Evolutionary conservation across 2,113 vertebrate species (phyloP).

Genomic region (Anser brachyrhynchus): DNA sequence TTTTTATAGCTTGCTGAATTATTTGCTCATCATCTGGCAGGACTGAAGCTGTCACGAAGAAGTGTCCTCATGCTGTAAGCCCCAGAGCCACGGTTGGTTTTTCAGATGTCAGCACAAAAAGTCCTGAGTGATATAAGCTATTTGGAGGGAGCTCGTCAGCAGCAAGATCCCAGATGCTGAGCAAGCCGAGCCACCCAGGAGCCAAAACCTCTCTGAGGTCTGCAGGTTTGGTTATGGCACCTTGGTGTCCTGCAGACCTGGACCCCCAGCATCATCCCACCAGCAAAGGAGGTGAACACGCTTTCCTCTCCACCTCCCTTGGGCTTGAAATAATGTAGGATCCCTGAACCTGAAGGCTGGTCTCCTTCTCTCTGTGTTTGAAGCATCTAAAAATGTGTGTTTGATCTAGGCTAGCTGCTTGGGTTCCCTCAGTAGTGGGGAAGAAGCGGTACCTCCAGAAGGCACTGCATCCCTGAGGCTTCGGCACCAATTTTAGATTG

Average conservation of each 20-base stretch:
- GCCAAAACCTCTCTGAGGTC: fast-evolving
- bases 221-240: neutral
- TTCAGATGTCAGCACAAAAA: neutral
- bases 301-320: neutral
- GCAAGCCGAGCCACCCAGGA: neutral
- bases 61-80: neutral
- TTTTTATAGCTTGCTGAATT: conserved; percentile 32
- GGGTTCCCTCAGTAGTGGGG: neutral
- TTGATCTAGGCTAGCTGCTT: neutral
- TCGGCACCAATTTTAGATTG: neutral
- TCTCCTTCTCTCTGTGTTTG: neutral
- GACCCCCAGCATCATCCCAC: neutral
- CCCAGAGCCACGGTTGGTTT: neutral
- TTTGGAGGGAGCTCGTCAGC: neutral
- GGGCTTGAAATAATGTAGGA: neutral
- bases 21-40: neutral
- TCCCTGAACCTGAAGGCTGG: neutral
- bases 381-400: neutral
- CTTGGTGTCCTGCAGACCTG: neutral
- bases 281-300: fast-evolving
- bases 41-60: neutral
- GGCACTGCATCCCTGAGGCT: neutral
- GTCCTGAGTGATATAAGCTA: neutral
- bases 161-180: neutral
- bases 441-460: neutral